phyloP scores from a whole-genome alignment of 2,113 vertebrate species.

The Eclectus roratus region DNA sequence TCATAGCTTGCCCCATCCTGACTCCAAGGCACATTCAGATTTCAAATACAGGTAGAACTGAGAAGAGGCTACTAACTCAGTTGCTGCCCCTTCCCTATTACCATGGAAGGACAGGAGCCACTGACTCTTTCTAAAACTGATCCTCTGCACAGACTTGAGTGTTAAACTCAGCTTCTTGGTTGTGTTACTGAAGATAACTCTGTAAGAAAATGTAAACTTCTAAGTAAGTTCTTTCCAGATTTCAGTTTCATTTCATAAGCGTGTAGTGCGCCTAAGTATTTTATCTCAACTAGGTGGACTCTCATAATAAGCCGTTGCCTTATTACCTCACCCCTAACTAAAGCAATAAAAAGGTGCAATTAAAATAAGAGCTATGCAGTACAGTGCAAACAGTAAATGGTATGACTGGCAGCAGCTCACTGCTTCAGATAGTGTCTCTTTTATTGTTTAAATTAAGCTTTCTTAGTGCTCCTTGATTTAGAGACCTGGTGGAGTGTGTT shows the following conservation, averaged over 20 bases:
- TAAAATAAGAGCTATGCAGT: not conserved
- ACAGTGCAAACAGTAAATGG: not conserved
- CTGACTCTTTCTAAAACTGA: not conserved
- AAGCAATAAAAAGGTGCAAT: not conserved
- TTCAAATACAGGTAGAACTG: not conserved
- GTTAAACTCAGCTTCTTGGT: not conserved
- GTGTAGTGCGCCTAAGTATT: not conserved
- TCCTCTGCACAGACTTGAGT: not conserved
- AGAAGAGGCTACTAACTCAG: not conserved
- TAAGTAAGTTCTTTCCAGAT: not conserved
- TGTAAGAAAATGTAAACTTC: not conserved
- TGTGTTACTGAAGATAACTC: not conserved
- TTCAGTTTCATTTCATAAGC: not conserved
- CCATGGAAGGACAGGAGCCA: not conserved
- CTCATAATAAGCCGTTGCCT: not conserved
- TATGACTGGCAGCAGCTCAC: not conserved
- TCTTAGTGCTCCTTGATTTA: not conserved
- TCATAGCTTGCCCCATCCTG: not conserved
- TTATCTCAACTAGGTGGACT: not conserved
- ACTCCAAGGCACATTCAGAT: not conserved
- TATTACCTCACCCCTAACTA: not conserved
- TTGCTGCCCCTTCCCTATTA: not conserved
- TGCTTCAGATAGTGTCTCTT: not conserved
- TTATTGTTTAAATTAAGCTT: not conserved
- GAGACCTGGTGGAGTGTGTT: not conserved